Conservation (phyloP, 2,888 invertebrate species). For the Drosophila histrio region DNA sequence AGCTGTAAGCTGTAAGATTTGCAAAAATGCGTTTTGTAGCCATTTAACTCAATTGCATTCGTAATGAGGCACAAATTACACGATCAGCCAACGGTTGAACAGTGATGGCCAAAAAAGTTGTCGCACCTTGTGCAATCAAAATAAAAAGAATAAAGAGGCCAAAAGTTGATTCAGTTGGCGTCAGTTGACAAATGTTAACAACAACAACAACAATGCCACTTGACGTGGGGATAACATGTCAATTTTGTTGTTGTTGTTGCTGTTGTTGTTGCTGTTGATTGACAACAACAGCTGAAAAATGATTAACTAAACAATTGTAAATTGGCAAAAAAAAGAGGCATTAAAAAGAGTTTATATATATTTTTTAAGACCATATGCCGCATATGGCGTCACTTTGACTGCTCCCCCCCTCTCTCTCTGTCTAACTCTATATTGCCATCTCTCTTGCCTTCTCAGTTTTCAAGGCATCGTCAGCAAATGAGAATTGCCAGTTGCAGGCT, state of each 20-base stretch:
- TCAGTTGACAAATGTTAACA: slow-evolving; percentile 24
- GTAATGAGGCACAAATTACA: neutral
- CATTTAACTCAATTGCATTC: neutral
- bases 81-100: neutral
- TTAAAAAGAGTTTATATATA: neutral
- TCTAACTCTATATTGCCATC: too few species aligned
- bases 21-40: neutral
- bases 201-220: slow-evolving; percentile 1
- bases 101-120: slow-evolving; percentile 13
- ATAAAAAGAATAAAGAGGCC: neutral
- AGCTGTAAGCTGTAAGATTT: too few species aligned
- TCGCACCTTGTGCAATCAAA: neutral
- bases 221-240: neutral
- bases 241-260: neutral
- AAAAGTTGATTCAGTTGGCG: slow-evolving; percentile 37
- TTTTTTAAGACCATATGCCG: slow-evolving; percentile 42
- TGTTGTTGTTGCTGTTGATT: slow-evolving; percentile 6
- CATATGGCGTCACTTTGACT: slow-evolving; percentile 53
- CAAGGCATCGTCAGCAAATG: slow-evolving; percentile 45
- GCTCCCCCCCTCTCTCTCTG: neutral
- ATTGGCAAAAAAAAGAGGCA: slow-evolving; percentile 31
- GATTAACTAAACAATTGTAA: slow-evolving; percentile 40
- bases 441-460: slow-evolving; percentile 28
- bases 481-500: slow-evolving; percentile 14
- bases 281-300: slow-evolving; percentile 34